Evolutionary conservation across 2,888 invertebrate genomes (phyloP).

Genomic region (Pyrochroa serraticornis): DNA sequence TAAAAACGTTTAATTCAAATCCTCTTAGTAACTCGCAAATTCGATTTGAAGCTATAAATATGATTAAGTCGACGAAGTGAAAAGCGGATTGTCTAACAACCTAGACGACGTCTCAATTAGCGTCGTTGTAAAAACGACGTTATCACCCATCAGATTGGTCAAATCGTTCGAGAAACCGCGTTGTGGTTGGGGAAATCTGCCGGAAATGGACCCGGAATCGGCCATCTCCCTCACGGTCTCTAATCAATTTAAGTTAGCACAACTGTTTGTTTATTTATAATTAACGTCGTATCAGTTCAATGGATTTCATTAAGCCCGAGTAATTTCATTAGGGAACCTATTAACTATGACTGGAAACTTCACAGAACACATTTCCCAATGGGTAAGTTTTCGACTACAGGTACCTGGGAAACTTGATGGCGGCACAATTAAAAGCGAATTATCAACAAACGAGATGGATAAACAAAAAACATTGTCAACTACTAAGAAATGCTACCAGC

Average conservation of each 20-base stretch:
- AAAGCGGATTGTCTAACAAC: conserved; percentile 35
- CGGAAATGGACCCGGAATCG: conserved; percentile 12
- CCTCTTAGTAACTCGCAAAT: conserved; percentile 42
- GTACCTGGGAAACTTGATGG: too few relatives aligned
- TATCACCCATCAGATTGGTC: neutral
- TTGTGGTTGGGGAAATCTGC: conserved; percentile 1
- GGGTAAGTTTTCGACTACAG: conserved; percentile 38
- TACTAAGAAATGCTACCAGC: too few relatives aligned
- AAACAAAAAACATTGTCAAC: too few relatives aligned
- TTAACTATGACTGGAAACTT: conserved; percentile 53
- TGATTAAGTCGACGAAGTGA: conserved; percentile 38
- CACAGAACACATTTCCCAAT: conserved; percentile 52
- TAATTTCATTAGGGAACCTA: conserved; percentile 55
- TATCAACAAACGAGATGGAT: too few relatives aligned
- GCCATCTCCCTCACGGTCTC: conserved; percentile 21
- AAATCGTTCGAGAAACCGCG: conserved; percentile 8
- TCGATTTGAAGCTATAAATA: conserved; percentile 45
- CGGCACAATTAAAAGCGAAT: too few relatives aligned
- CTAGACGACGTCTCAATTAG: conserved; percentile 8
- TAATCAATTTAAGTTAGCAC: conserved; percentile 52
- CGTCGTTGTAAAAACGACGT: neutral
- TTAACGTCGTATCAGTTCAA: conserved; percentile 54
- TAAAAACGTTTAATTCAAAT: conserved; percentile 39
- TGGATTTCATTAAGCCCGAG: conserved; percentile 53
- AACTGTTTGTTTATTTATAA: conserved; percentile 53